These are phyloP conservation scores for Camponotus fellah DNA, from an alignment of 2,888 invertebrate genomes.

Conservation along the genomic window DNA sequence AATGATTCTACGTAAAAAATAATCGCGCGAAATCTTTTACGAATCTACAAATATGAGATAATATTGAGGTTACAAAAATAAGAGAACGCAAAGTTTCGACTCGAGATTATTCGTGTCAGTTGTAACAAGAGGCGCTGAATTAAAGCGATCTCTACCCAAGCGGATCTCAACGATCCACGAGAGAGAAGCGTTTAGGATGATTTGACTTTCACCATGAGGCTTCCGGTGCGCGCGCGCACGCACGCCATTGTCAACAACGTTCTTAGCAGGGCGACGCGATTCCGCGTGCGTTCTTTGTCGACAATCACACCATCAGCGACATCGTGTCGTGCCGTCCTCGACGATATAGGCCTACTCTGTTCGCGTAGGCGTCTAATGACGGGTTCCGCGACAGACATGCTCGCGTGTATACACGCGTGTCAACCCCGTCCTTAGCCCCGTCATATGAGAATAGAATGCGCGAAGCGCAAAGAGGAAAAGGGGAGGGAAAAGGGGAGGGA, in stretches of 20 bases:
- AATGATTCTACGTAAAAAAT: not conserved
- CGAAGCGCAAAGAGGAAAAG: constrained; percentile 6
- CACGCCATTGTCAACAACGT: constrained; percentile 51
- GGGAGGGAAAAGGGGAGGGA: not conserved
- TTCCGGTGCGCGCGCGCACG: constrained; percentile 63
- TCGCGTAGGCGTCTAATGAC: constrained; percentile 83
- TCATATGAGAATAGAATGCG: constrained; percentile 74
- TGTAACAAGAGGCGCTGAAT: constrained; percentile 16
- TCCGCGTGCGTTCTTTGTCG: constrained; percentile 61
- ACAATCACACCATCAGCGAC: constrained; percentile 56
- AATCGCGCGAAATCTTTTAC: not conserved
- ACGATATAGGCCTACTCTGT: constrained; percentile 49
- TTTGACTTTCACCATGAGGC: constrained; percentile 50
- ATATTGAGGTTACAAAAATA: not conserved
- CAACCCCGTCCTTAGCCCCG: constrained; percentile 48
- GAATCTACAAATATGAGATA: not conserved
- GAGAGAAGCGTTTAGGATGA: constrained; percentile 45
- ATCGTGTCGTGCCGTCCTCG: constrained; percentile 56
- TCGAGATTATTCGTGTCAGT: not conserved
- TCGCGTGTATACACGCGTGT: constrained; percentile 60
- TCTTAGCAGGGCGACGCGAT: constrained; percentile 55
- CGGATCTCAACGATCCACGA: constrained; percentile 28
- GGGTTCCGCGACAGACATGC: constrained; percentile 74
- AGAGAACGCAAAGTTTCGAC: not conserved
- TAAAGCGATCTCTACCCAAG: not conserved